phyloP scores from a whole-genome alignment of 1,140 invertebrate genomes.

The Galleria mellonella region DNA sequence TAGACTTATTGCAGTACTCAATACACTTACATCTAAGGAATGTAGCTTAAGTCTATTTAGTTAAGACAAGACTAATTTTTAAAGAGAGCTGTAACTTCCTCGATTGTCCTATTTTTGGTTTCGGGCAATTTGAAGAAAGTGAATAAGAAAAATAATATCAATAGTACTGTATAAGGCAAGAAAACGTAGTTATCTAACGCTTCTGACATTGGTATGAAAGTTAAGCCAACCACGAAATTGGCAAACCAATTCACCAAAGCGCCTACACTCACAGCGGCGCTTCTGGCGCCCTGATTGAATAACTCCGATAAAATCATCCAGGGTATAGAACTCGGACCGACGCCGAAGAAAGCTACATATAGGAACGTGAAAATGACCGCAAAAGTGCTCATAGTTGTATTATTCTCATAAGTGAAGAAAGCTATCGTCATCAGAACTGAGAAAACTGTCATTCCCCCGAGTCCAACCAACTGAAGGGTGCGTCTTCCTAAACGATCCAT shows the following conservation, averaged over 20 bases:
- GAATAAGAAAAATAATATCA: constrained; percentile 96
- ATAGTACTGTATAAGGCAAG: constrained; percentile 93
- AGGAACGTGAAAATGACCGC: constrained; percentile 92
- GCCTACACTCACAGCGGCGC: constrained; percentile 95
- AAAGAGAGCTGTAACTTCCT: constrained; percentile 94
- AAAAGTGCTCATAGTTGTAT: constrained; percentile 75
- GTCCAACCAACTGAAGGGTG: constrained; percentile 90
- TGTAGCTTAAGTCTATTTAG: constrained; percentile 25
- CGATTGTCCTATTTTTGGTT: constrained; percentile 98
- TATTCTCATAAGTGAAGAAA: constrained; percentile 75
- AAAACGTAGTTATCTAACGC: constrained; percentile 94
- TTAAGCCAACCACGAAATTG: constrained; percentile 94
- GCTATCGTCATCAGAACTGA: constrained; percentile 93
- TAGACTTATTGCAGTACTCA: constrained; percentile 39
- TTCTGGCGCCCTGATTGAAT: constrained; percentile 94
- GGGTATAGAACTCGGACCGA: constrained; percentile 95
- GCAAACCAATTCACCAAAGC: constrained; percentile 96
- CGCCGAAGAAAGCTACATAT: constrained; percentile 95
- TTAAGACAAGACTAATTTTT: constrained; percentile 39
- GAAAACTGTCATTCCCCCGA: constrained; percentile 94
- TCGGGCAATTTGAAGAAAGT: constrained; percentile 98
- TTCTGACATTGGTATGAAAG: constrained; percentile 88
- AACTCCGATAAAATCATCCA: constrained; percentile 98
- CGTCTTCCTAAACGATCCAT: constrained; percentile 93
- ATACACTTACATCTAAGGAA: constrained; percentile 40